These are phyloP conservation scores for Melanotus villosus DNA, from an alignment of 2,888 invertebrate species.

Conservation along the genomic window DNA sequence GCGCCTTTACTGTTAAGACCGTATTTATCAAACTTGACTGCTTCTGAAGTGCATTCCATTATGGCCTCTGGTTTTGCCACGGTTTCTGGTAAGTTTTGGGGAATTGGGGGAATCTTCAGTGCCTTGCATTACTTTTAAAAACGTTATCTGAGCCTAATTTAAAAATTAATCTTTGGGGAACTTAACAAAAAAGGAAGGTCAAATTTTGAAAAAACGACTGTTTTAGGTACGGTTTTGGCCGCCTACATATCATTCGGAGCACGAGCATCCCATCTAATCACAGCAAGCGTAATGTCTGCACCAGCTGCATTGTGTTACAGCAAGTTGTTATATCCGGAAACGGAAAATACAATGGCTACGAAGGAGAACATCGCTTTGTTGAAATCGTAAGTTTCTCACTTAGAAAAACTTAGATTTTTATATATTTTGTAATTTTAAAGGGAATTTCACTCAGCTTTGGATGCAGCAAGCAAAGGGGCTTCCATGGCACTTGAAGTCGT, in stretches of 20 bases:
- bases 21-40: conserved; percentile 86
- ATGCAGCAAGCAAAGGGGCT: conserved; percentile 94
- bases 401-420: neutral
- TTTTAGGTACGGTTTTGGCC: conserved; percentile 87
- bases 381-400: conserved; percentile 74
- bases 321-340: conserved; percentile 94
- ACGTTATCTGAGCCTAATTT: no score
- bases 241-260: conserved; percentile 95
- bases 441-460: conserved; percentile 86
- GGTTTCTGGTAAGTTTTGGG: conserved; percentile 86
- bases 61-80: conserved; percentile 97
- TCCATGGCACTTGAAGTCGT: conserved; percentile 84
- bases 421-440: conserved; percentile 67
- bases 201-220: no score
- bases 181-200: no score
- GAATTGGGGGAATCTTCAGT: no score
- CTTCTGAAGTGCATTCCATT: conserved; percentile 93
- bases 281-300: conserved; percentile 96
- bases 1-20: conserved; percentile 91
- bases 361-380: conserved; percentile 82
- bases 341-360: conserved; percentile 82
- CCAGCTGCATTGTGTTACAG: conserved; percentile 92
- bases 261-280: conserved; percentile 88
- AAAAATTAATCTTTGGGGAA: no score
- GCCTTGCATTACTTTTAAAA: no score